phyloP scores from a whole-genome alignment of 2,113 vertebrate species.

The Galemys pyrenaicus region DNA sequence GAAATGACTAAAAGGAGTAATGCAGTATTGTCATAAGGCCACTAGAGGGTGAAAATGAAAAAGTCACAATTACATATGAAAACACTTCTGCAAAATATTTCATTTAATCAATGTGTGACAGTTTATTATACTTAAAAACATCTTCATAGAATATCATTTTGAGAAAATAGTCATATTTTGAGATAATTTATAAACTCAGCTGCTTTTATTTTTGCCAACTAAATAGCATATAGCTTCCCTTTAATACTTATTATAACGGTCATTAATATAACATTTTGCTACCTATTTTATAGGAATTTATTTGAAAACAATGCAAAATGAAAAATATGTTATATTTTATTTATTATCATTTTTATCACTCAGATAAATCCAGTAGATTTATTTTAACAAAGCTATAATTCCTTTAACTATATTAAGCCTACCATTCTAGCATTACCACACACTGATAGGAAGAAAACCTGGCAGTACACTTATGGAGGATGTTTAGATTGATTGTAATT shows the following conservation, averaged over 20 bases:
- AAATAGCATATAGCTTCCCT: neutral
- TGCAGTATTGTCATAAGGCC: slow-evolving; percentile 46
- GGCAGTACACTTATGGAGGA: neutral
- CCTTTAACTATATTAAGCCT: neutral
- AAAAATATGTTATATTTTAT: neutral
- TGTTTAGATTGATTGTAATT: neutral
- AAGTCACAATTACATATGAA: neutral
- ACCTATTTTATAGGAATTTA: neutral
- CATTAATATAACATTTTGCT: neutral
- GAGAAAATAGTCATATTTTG: neutral
- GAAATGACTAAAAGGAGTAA: neutral
- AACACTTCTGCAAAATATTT: neutral
- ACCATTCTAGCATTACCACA: neutral
- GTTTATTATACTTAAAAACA: neutral
- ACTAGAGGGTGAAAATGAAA: slow-evolving; percentile 65
- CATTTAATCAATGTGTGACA: neutral
- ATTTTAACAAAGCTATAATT: neutral
- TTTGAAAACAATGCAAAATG: neutral
- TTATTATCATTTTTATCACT: neutral
- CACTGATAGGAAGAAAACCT: neutral
- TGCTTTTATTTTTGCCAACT: neutral
- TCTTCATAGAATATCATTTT: slow-evolving; percentile 21
- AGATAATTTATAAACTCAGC: slow-evolving; percentile 26
- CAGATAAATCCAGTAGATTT: neutral
- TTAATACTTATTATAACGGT: too few species aligned